These are phyloP conservation scores for Tigriopus japonicus DNA, from an alignment of 1,140 invertebrate genomes.

Conservation along the genomic window DNA sequence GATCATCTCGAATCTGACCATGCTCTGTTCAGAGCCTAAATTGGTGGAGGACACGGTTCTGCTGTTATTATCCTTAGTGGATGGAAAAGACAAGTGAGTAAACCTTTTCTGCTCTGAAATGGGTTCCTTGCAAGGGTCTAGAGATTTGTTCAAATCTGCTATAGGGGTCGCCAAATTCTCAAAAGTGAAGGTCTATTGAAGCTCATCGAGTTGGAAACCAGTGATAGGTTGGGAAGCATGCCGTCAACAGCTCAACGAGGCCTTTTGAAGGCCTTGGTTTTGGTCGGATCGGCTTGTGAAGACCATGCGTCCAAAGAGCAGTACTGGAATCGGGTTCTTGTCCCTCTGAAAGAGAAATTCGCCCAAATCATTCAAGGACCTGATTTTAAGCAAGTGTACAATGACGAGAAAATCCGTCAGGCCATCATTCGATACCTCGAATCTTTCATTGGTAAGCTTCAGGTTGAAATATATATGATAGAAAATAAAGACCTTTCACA, in stretches of 20 bases:
- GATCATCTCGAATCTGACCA: constrained; percentile 36
- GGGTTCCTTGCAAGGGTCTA: background rate
- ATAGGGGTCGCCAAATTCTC: background rate
- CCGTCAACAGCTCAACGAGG: constrained; percentile 24
- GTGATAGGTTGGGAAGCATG: constrained; percentile 16
- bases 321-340: constrained; percentile 37
- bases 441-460: constrained; percentile 36
- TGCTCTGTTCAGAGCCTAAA: constrained; percentile 35
- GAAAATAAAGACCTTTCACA: background rate
- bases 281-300: constrained; percentile 27
- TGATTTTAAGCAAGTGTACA: constrained; percentile 36
- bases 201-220: background rate
- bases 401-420: constrained; percentile 36
- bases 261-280: constrained; percentile 25
- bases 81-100: constrained; percentile 36
- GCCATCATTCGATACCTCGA: constrained; percentile 43
- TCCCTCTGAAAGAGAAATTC: constrained; percentile 38
- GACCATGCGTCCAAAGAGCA: constrained; percentile 22
- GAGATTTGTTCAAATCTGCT: constrained; percentile 14
- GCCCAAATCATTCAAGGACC: constrained; percentile 34
- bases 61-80: constrained; percentile 35
- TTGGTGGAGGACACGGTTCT: constrained; percentile 38
- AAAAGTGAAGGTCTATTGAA: constrained; percentile 16
- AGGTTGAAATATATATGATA: background rate
- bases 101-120: background rate